Evolutionary conservation across 1,140 invertebrate genomes (phyloP).

Genomic region (Arctopsyche grandis): DNA sequence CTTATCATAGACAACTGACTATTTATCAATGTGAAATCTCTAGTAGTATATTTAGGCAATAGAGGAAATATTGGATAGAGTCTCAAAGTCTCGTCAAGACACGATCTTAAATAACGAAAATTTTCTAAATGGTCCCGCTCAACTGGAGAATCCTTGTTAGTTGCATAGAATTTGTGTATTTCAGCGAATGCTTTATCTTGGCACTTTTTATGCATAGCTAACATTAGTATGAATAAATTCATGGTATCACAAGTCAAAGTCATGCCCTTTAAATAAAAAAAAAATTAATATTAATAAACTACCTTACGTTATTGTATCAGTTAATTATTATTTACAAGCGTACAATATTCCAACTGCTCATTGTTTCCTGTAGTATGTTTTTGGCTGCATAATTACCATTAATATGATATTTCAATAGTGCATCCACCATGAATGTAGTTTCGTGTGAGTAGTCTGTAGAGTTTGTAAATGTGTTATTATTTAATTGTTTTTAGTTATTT

Average conservation of each 20-base stretch:
- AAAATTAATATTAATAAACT: not conserved
- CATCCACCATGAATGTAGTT: not conserved
- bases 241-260: slow-evolving; percentile 1
- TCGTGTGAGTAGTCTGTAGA: not conserved
- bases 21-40: slow-evolving; percentile 1
- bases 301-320: too few relatives aligned
- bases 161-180: slow-evolving; percentile 22
- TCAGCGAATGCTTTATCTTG: slow-evolving; percentile 50
- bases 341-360: not conserved
- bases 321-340: too few relatives aligned
- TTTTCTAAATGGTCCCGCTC: slow-evolving; percentile 41
- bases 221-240: slow-evolving; percentile 33
- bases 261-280: not conserved
- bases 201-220: slow-evolving; percentile 49
- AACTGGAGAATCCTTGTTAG: slow-evolving; percentile 1
- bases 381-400: not conserved
- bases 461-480: not conserved
- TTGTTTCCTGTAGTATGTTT: not conserved
- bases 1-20: not conserved
- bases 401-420: not conserved
- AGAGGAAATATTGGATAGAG: slow-evolving; percentile 46
- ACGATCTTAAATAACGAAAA: slow-evolving; percentile 47
- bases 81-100: slow-evolving; percentile 48
- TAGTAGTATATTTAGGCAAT: slow-evolving; percentile 37
- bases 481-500: not conserved